Evolutionary conservation across 2,888 invertebrate species (phyloP), one percentile per base, ranked within the genome.

Genomic region (Acanthosepion pharaonis): DNA sequence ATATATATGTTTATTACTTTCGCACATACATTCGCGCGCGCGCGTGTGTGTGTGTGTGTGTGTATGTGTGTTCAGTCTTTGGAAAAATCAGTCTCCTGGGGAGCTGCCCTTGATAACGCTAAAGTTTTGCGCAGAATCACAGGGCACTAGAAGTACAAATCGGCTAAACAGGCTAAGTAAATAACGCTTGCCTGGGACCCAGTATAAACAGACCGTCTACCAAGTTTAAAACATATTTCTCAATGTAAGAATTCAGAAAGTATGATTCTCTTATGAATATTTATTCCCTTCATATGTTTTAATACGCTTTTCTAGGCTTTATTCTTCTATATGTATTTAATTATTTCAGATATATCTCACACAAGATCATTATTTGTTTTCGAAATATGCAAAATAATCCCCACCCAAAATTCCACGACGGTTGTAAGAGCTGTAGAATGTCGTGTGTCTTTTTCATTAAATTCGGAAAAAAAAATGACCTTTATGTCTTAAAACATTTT

Each of bases 121-220:
- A 78, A 78, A 78, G n/a, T 78, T 78, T 78, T 18, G 78, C 78
- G n/a, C n/a, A 9, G n/a, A n/a, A 78, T 33, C 78, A n/a, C n/a
- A 78, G 78, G 78, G 78, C 78, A 78, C 33, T 15, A 78, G 78
- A 78, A 78, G 33, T 18, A n/a, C 78, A n/a, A 33, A 78, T 78
- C 78, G 78, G 78, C 78, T 78, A 78, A 78, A 78, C 78, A 78
- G 78, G n/a, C 78, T 78, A 78, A 78, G 18, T 78, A 78, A 78
- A 78, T 78, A 78, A 33, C 78, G n/a, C n/a, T 2, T n/a, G 78
- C 15, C 78, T 33, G 78, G n/a, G 78, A n/a, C n/a, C 15, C 78
- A 78, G 78, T 78, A 33, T n/a, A 78, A 78, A 78, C 78, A 78
- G 49, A 18, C 33, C 20, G 6, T 48, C 25, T 28, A 11, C 51